Evolutionary conservation across 2,113 vertebrate genomes (phyloP).

Genomic region (Silurus glanis): DNA sequence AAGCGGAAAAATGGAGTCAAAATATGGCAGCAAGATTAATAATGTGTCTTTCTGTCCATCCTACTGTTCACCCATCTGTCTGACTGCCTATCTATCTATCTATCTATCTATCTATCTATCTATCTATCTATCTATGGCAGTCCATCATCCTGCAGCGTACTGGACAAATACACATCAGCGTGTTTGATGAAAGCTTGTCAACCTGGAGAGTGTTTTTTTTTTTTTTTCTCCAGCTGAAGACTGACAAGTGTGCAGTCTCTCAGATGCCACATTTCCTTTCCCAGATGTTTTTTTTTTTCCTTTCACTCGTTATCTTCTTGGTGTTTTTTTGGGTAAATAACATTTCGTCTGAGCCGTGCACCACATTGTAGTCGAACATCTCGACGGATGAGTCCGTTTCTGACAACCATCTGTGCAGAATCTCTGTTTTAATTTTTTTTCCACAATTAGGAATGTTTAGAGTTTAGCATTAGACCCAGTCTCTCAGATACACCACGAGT

Average conservation of each 20-base stretch:
- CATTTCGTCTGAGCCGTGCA: slow-evolving; percentile 26
- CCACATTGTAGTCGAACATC: slow-evolving; percentile 34
- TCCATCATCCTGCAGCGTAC: slow-evolving; percentile 31
- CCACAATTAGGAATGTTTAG: slow-evolving; percentile 46
- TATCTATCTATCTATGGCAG: no score
- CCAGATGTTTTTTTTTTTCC: slow-evolving; percentile 51
- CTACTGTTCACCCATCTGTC: no score
- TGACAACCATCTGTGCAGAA: slow-evolving; percentile 59
- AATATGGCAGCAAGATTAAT: not conserved
- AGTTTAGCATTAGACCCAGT: slow-evolving; percentile 36
- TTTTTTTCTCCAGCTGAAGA: slow-evolving; percentile 46
- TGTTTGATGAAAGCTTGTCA: slow-evolving; percentile 52
- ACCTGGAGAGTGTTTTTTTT: not conserved
- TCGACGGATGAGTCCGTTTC: slow-evolving; percentile 28
- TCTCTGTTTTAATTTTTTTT: slow-evolving; percentile 17
- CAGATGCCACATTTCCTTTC: slow-evolving; percentile 33
- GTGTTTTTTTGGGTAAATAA: slow-evolving; percentile 20
- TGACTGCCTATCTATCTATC: no score
- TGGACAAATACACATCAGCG: slow-evolving; percentile 36
- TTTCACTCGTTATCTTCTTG: slow-evolving; percentile 20
- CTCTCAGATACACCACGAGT: slow-evolving; percentile 7
- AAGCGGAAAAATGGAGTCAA: not conserved
- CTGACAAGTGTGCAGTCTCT: slow-evolving; percentile 50
- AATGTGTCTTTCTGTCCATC: not conserved
- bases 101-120: no score